Base-by-base conservation (phyloP, 2,888 invertebrate species). In the Nasonia oneida region DNA sequence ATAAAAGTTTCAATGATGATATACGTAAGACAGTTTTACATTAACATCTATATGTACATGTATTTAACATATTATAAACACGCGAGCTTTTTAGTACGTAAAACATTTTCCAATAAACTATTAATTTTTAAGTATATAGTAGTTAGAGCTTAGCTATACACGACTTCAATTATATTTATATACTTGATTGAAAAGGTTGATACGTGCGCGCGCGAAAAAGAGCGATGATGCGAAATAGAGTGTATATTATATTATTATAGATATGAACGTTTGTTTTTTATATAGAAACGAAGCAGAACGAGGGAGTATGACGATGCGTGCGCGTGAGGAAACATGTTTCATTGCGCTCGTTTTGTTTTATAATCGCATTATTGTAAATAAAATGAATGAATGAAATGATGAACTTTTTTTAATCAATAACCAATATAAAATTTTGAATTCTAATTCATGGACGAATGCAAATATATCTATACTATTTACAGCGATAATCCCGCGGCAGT, bases 151-250 rank as follows among this genome's bases (percentile, higher is more conserved):
- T 64, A 83, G 76, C 74, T 61, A 23, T 37, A 12, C 12, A 47
- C 73, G 76, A 79, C 33, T 84, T 64, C 37, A 84, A 84, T 64
- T 84, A 79, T 84, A 84, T 79, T 84, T 79, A 74, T 84, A 84
- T 84, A 79, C 42, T 12, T 18, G 64, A 74, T 74, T 73, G 78
- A 73, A 84, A 77, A 78, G 70, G 73, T 83, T 37, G 57, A 75
- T 4, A 42, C 53, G 57, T 61, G 23, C 23, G 1, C 2, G 71
- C 53, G 23, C 61, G n/a, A 29, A 33, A 37, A 57, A 73, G 47
- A 70, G 39, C 37, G 29, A 39, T 37, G 29, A 39, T 50, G n/a
- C 29, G 67, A 37, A 33, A 73, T n/a, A 42, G 18, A 29, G 57
- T 70, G 70, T 70, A 47, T 12, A 47, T 47, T 47, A 47, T 47